Percentiles rank a stretch among this genome's conserved stretches.
phyloP scores from a whole-genome alignment of 2,888 invertebrate species.

The Tetranychus piercei region DNA sequence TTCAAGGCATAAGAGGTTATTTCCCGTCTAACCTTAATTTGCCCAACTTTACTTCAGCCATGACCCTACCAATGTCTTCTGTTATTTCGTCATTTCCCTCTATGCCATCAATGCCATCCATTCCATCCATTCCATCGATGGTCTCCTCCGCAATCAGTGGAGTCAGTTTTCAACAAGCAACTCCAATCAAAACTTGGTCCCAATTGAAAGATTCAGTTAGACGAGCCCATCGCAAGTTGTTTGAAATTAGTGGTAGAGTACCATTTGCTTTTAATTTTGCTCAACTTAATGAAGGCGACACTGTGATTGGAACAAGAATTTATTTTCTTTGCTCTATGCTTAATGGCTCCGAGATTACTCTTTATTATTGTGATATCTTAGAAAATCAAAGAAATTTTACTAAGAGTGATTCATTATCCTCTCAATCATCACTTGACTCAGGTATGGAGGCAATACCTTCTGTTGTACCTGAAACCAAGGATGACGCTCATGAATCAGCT shows the following conservation, averaged over 20 bases:
- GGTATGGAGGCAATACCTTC: not conserved
- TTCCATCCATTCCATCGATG: slow-evolving; percentile 18
- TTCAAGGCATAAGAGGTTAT: slow-evolving; percentile 12
- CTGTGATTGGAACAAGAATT: slow-evolving; percentile 15
- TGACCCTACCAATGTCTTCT: slow-evolving; percentile 15
- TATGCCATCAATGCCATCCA: slow-evolving; percentile 21
- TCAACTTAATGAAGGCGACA: not conserved
- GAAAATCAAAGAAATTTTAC: not conserved
- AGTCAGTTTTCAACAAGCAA: not conserved
- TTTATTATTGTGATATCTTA: slow-evolving; percentile 20
- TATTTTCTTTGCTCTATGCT: slow-evolving; percentile 18
- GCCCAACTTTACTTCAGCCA: slow-evolving; percentile 12
- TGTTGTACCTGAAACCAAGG: not conserved
- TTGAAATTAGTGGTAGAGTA: slow-evolving; percentile 9
- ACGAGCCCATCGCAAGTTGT: slow-evolving; percentile 15
- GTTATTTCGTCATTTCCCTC: slow-evolving; percentile 18
- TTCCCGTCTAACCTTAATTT: slow-evolving; percentile 11
- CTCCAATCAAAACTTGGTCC: slow-evolving; percentile 19
- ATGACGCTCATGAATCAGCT: not conserved
- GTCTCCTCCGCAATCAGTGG: slow-evolving; percentile 3
- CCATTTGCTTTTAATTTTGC: slow-evolving; percentile 7
- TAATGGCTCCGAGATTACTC: slow-evolving; percentile 16
- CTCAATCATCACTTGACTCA: not conserved
- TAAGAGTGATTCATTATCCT: not conserved
- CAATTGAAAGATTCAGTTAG: slow-evolving; percentile 19